Conservation (phyloP, 2,113 vertebrate genomes). For the Paralichthys olivaceus region DNA sequence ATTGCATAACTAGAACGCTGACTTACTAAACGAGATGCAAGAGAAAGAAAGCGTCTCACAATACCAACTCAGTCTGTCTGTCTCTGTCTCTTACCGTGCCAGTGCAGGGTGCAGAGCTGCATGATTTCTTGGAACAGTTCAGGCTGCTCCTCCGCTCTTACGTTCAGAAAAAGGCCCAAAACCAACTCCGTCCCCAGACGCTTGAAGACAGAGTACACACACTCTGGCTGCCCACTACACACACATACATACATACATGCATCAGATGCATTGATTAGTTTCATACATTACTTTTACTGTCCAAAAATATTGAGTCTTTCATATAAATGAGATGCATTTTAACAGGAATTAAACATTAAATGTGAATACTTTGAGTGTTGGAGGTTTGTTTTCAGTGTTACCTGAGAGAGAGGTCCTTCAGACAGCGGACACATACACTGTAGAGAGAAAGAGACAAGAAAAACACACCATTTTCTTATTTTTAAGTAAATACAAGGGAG, state of each 20-base stretch:
- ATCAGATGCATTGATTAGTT: not conserved
- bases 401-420: constrained; percentile 71
- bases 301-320: not conserved
- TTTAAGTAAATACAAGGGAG: not conserved
- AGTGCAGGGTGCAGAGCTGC: constrained; percentile 77
- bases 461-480: not conserved
- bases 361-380: not conserved
- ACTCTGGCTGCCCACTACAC: constrained; percentile 58
- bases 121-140: constrained; percentile 71
- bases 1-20: not conserved
- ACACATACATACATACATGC: constrained; percentile 2
- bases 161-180: constrained; percentile 76
- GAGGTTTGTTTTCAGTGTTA: constrained; percentile 30
- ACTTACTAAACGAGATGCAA: not conserved
- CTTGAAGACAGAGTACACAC: constrained; percentile 72
- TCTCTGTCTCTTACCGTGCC: constrained; percentile 67
- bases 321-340: too few species aligned
- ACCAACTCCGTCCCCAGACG: constrained; percentile 74
- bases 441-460: not conserved
- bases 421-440: constrained; percentile 71
- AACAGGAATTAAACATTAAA: too few species aligned
- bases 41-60: not conserved
- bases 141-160: constrained; percentile 70
- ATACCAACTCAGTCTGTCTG: not conserved
- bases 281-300: not conserved